Base-by-base conservation (phyloP, 2,113 vertebrate species). In the Alethe castanea region DNA sequence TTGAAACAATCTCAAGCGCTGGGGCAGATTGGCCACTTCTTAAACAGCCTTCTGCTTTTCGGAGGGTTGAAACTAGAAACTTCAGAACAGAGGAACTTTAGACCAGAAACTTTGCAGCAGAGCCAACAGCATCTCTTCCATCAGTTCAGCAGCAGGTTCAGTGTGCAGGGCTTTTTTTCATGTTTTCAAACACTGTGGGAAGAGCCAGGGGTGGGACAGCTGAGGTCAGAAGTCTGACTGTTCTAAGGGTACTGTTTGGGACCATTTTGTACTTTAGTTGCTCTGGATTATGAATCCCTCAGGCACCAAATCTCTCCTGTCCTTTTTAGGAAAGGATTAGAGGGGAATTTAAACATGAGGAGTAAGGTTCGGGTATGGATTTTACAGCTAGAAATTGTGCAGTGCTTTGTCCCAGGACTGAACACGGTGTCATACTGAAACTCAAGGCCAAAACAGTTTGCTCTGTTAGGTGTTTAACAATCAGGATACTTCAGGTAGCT, bases 351-450 rank as follows among this genome's bases (percentile, higher is more conserved):
- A 77, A 69, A 83, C 25, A 65, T 2, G 9, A 45, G 57, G 61
- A 92, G 44, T 72, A 91, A 79, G 17, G 44, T 76, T 64, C 61
- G 36, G 26, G 18, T 69, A 67, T 53, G 56, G 62, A 71, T 93
- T 92, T 92, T 62, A 94, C 79, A 92, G 50, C 74, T 56, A 79
- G 56, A 66, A 82, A 83, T 60, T 25, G 44, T 42, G 20, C 53
- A 65, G 48, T 54, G 54, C 25, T 88, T 80, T 77, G n/a, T 88
- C 35, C 42, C 15, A 47, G 67, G n/a, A 28, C 17, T 81, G 57
- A 79, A 70, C 26, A 44, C 4, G 31, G 11, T 15, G 16, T 56
- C 23, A 22, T 16, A 57, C 8, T 0, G 0, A 59, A 86, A 36
- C 45, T 64, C 1, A 3, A 61, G 25, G 17, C 69, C 83, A 23